These are phyloP conservation scores for Campoletis sonorensis DNA, from an alignment of 1,140 invertebrate species.

Conservation along the genomic window DNA sequence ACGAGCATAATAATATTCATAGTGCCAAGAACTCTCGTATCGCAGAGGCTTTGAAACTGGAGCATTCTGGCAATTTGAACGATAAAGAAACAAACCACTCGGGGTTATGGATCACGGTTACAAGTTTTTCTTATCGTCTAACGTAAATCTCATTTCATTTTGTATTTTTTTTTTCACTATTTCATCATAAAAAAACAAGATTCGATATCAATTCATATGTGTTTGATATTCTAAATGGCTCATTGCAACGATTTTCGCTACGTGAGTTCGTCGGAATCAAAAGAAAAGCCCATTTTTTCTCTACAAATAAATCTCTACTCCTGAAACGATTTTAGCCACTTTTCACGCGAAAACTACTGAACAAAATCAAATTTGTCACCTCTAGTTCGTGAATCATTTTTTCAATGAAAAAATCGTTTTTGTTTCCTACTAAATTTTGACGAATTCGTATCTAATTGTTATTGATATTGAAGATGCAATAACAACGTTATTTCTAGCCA, in stretches of 20 bases:
- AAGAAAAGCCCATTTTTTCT: no score
- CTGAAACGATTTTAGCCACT: no score
- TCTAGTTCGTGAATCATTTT: no score
- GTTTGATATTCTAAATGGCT: not conserved
- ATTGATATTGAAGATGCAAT: no score
- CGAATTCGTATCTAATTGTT: no score
- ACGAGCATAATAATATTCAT: not conserved
- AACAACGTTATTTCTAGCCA: no score
- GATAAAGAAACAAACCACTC: constrained; percentile 10
- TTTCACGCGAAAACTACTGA: no score
- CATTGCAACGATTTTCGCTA: not conserved
- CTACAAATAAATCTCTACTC: no score
- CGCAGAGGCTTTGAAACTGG: constrained; percentile 34
- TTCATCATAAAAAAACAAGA: not conserved
- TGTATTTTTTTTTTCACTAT: not conserved
- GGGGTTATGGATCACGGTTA: constrained; percentile 41
- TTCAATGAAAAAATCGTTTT: no score
- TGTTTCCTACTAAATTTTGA: no score
- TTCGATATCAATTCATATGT: not conserved
- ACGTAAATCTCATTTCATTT: constrained; percentile 8
- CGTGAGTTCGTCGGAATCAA: not conserved
- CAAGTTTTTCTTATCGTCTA: constrained; percentile 33
- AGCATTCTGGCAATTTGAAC: constrained; percentile 30
- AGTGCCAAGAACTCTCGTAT: not conserved
- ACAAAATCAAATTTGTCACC: no score